Evolutionary conservation across 2,113 vertebrate genomes (phyloP).

Genomic region (Campylorhamphus procurvoides): DNA sequence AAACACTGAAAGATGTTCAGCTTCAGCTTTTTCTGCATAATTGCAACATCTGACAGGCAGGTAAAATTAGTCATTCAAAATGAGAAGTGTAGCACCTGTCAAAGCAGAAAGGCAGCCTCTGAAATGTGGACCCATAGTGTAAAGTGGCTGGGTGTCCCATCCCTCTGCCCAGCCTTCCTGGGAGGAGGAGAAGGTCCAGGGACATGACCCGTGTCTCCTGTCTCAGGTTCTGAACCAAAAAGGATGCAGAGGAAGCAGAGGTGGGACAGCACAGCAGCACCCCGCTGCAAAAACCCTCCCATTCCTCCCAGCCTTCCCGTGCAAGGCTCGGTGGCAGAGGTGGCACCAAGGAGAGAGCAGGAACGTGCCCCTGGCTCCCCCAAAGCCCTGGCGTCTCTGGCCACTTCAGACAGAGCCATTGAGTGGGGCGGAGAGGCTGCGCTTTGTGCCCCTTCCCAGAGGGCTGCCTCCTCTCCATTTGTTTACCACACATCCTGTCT

Average conservation of each 20-base stretch:
- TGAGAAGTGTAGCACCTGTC: not conserved
- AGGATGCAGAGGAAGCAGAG: not conserved
- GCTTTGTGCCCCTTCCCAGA: conserved; percentile 49
- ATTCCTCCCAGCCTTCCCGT: not conserved
- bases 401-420: conserved; percentile 72
- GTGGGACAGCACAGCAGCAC: not conserved
- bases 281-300: not conserved
- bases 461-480: conserved; percentile 74
- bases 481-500: conserved; percentile 83
- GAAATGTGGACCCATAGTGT: fast-evolving
- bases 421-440: not conserved
- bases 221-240: not conserved
- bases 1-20: not conserved
- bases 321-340: not conserved
- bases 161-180: too few relatives aligned
- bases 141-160: not conserved
- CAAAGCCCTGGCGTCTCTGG: conserved; percentile 76
- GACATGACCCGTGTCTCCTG: fast-evolving
- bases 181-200: not conserved
- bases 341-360: not conserved
- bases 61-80: not conserved
- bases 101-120: not conserved
- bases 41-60: not conserved
- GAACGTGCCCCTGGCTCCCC: not conserved
- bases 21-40: not conserved